Base-by-base conservation (phyloP, 2,113 vertebrate species). In the Bubo blakistoni region DNA sequence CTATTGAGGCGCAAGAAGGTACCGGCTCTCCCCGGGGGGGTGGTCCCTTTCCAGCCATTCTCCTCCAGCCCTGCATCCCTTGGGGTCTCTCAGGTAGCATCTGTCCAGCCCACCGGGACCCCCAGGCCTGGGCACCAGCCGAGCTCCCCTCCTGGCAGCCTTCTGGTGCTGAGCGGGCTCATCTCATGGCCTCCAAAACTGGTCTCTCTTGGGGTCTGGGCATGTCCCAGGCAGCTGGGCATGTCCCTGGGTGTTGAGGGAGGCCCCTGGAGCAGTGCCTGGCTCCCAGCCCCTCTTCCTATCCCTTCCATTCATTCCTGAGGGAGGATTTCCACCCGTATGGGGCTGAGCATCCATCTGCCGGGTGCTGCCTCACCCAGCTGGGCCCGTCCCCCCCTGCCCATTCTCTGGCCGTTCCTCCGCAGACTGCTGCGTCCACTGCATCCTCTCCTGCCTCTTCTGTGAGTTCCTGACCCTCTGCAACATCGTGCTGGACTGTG, bases 391-490 rank as follows among this genome's bases (percentile, higher is more conserved):
- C 20, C 20, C 59, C 19, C n/a, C 10, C 27, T 10, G 17, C 21
- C 44, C 22, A 7, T 27, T 54, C 26, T 54, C 36, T 51, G 27
- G 8, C 13, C 7, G 1, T 81, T 20, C 36, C 66, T 83, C 74
- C 6, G 0, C 98, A 99, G 99, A 99, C 96, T 99, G 99, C 98
- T 99, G 99, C 14, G 99, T 99, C 51, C 99, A 99, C 98, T 99
- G 99, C 98, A 99, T 99, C 98, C 98, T 99, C 97, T 99, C 99
- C 92, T 99, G 99, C 97, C 98, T 99, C 92, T 99, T 99, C 97
- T 99, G 99, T 16, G 99, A 99, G 98, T 99, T 99, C 98, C 98
- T 99, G 95, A 99, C 99, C 30, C 98, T 99, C 96, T 99, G 99
- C 96, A 99, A 99, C 98, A 98, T 99, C 32, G 97, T 99, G 92